Conservation (phyloP, 2,113 vertebrate genomes). For the Nothobranchius furzeri region DNA sequence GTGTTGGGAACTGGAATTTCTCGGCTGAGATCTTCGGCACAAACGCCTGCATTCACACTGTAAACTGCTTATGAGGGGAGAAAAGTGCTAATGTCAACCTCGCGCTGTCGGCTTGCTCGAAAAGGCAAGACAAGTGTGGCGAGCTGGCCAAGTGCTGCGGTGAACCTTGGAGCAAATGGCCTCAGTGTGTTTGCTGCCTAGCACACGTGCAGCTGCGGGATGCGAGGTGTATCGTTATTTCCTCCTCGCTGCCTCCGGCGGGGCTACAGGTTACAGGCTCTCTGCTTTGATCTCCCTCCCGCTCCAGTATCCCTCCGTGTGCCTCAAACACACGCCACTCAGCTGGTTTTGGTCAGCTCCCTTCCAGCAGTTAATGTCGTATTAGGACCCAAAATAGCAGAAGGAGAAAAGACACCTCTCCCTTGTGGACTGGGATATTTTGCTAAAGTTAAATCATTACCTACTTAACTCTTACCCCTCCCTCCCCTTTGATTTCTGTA, state of each 20-base stretch:
- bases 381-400: conserved; percentile 62
- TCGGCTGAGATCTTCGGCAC: conserved; percentile 36
- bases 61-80: conserved; percentile 53
- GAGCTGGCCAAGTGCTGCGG: conserved; percentile 55
- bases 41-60: conserved; percentile 51
- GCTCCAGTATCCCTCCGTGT: conserved; percentile 19
- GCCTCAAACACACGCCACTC: conserved; percentile 49
- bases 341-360: conserved; percentile 61
- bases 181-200: conserved; percentile 50
- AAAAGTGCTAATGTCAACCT: conserved; percentile 60
- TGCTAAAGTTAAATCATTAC: conserved; percentile 56
- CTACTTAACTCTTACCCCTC: conserved; percentile 24
- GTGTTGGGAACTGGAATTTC: neutral
- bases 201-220: conserved; percentile 55
- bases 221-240: conserved; percentile 66
- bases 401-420: conserved; percentile 30
- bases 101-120: conserved; percentile 42
- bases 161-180: conserved; percentile 59
- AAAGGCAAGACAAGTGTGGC: conserved; percentile 60
- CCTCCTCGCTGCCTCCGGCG: conserved; percentile 45
- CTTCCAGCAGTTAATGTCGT: conserved; percentile 54
- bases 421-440: conserved; percentile 47
- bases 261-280: conserved; percentile 55
- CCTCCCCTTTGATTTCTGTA: conserved; percentile 9
- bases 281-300: conserved; percentile 51